These are phyloP conservation scores for Muscicapa adusta DNA, from an alignment of 2,113 vertebrate genomes.

Conservation along the genomic window DNA sequence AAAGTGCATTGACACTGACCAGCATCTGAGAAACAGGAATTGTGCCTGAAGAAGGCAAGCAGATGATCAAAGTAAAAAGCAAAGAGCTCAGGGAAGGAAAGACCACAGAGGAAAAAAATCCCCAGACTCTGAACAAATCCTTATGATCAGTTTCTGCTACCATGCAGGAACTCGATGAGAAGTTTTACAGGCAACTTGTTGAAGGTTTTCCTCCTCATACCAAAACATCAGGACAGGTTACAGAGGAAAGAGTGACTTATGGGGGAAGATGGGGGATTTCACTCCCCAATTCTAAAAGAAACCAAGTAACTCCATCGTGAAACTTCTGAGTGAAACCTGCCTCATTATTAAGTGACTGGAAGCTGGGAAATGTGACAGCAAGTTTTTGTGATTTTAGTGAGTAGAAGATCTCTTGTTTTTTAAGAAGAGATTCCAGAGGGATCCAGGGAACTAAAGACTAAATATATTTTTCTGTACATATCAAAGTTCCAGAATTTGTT, in stretches of 20 bases:
- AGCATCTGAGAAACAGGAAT: neutral
- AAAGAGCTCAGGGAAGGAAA: neutral
- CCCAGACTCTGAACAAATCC: neutral
- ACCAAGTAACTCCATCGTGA: neutral
- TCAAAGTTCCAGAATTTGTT: neutral
- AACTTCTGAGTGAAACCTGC: neutral
- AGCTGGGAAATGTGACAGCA: neutral
- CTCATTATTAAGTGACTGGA: neutral
- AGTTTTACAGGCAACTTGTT: neutral
- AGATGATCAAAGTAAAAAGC: neutral
- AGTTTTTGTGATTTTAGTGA: neutral
- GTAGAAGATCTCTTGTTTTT: neutral
- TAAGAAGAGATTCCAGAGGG: neutral
- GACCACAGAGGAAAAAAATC: neutral
- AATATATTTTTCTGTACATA: neutral
- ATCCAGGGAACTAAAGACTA: neutral
- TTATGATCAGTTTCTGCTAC: neutral
- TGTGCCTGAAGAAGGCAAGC: fast-evolving
- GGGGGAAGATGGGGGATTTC: neutral
- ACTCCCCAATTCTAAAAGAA: neutral
- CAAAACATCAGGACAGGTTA: neutral
- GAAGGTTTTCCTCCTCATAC: neutral
- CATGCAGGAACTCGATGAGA: neutral
- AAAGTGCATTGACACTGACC: neutral
- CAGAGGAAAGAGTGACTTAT: neutral